Evolutionary conservation across 35 echinoderm and acorn worm species (phyloP).

Genomic region (Anneissia japonica): DNA sequence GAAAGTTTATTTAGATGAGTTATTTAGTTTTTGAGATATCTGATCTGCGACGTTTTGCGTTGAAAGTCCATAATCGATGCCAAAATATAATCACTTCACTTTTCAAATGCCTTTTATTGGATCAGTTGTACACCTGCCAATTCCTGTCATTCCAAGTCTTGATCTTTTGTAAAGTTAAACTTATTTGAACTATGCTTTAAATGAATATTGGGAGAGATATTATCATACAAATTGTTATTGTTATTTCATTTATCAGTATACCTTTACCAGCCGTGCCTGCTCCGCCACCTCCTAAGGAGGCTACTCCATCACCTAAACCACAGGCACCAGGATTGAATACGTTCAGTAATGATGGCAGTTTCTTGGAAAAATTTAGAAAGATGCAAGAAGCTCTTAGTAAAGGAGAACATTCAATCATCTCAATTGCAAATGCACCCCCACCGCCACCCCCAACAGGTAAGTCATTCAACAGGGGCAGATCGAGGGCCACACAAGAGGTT

Average conservation of each 20-base stretch:
- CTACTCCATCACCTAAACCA: not conserved
- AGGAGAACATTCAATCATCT: slow-evolving; percentile 3
- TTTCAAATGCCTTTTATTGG: too few species aligned
- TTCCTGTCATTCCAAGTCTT: too few species aligned
- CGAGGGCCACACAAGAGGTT: not conserved
- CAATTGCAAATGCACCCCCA: not conserved
- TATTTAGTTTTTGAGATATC: too few species aligned
- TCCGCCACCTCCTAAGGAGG: not conserved
- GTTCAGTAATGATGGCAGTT: slow-evolving; percentile 92
- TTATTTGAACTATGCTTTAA: too few species aligned
- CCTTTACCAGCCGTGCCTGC: not conserved
- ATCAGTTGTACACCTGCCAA: too few species aligned
- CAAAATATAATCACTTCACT: too few species aligned
- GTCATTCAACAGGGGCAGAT: not conserved
- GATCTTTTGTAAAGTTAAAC: too few species aligned
- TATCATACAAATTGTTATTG: too few species aligned
- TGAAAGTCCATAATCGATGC: too few species aligned
- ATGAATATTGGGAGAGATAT: too few species aligned
- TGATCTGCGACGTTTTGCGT: too few species aligned
- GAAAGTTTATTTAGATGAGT: too few species aligned
- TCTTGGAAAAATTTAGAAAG: slow-evolving; percentile 84
- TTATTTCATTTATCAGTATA: not conserved
- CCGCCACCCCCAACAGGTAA: not conserved
- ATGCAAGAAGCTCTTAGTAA: slow-evolving; percentile 51
- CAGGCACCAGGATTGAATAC: not conserved